Conservation (phyloP, 2,797 vertebrate genomes). For the Loris lydekkerianus region DNA sequence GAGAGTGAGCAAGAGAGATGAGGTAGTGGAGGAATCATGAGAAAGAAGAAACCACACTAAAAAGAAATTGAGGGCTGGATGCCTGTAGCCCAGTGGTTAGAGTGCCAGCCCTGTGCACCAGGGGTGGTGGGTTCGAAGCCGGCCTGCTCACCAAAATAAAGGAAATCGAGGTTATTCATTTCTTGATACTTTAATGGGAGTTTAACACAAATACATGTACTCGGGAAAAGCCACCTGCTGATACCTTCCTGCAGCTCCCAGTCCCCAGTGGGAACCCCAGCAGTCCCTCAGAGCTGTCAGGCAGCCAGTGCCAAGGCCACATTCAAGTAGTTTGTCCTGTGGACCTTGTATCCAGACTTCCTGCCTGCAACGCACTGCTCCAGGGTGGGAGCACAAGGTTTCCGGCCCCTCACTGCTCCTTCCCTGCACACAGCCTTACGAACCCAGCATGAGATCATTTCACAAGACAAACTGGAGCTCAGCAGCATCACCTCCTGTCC, state of each 20-base stretch:
- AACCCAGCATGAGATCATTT: rapidly evolving
- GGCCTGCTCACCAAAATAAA: no score
- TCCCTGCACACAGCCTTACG: not conserved
- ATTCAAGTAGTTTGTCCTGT: not conserved
- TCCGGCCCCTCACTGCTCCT: not conserved
- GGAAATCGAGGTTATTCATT: not conserved
- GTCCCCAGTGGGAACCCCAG: not conserved
- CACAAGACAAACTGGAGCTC: not conserved
- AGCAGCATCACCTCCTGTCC: rapidly evolving
- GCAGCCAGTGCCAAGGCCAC: not conserved
- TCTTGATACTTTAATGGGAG: not conserved
- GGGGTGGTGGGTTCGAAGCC: no score
- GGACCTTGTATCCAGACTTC: not conserved
- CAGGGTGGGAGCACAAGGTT: rapidly evolving
- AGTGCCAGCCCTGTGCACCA: no score
- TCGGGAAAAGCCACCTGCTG: not conserved
- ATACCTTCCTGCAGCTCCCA: rapidly evolving
- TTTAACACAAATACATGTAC: not conserved
- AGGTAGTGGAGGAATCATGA: not conserved
- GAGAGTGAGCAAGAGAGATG: not conserved
- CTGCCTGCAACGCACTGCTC: not conserved
- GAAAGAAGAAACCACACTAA: rapidly evolving
- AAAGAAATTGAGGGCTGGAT: not conserved
- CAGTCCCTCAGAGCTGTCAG: not conserved
- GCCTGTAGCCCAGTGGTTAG: no score